Evolutionary conservation across 2,113 vertebrate species (phyloP).

Genomic region (Spheniscus mendiculus): DNA sequence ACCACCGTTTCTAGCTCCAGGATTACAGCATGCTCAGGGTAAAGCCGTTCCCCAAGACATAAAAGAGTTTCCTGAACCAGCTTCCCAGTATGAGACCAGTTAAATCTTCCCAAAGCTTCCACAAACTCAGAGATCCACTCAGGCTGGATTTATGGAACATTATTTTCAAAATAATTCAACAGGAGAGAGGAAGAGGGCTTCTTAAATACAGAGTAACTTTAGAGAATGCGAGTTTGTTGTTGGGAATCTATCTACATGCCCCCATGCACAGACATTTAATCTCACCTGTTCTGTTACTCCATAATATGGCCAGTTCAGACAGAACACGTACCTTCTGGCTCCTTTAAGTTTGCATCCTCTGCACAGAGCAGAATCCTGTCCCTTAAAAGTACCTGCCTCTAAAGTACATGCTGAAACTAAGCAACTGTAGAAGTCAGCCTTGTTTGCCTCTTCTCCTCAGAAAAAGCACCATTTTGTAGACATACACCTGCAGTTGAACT

Average conservation of each 20-base stretch:
- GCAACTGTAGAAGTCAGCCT: background rate
- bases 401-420: background rate
- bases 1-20: background rate
- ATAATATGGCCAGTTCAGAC: background rate
- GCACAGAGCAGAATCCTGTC: background rate
- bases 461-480: background rate
- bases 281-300: background rate
- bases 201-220: background rate
- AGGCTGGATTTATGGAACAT: background rate
- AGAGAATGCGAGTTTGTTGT: background rate
- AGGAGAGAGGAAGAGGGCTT: background rate
- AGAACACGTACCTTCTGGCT: background rate
- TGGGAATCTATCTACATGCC: background rate
- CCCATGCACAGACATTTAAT: fast-evolving
- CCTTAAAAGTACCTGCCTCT: background rate
- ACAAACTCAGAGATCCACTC: background rate
- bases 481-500: background rate
- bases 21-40: background rate
- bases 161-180: background rate
- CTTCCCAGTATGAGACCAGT: background rate
- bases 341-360: background rate
- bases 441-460: background rate
- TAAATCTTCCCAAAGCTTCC: background rate
- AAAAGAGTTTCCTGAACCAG: background rate
- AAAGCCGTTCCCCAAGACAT: background rate